phyloP scores from a whole-genome alignment of 23 tunicate species.

The Ascidia mentula region DNA sequence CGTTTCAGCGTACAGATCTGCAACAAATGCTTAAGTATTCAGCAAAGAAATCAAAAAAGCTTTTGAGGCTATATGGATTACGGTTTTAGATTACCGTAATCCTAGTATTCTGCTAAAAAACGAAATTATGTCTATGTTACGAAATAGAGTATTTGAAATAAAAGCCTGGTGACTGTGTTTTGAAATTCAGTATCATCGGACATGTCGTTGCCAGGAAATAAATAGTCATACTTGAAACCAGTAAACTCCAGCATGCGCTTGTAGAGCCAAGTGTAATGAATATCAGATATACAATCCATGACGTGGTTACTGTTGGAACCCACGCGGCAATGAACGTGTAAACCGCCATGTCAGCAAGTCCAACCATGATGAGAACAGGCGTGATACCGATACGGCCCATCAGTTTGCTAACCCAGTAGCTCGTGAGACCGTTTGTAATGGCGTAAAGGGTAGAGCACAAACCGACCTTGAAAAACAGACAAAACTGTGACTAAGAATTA shows the following conservation, averaged over 20 bases:
- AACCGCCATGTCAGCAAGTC: neutral
- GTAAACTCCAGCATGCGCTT: conserved; percentile 7
- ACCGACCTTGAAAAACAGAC: neutral
- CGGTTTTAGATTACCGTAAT: no score
- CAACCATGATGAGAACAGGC: neutral
- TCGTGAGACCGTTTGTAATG: neutral
- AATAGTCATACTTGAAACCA: neutral
- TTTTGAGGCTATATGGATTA: no score
- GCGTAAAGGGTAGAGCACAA: neutral
- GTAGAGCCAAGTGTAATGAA: conserved; percentile 21
- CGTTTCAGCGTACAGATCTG: neutral
- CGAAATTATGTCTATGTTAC: no score
- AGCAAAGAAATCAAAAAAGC: no score
- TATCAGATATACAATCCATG: neutral
- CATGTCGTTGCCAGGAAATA: neutral
- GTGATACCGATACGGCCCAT: neutral
- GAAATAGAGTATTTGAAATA: no score
- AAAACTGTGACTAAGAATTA: no score
- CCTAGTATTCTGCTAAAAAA: no score
- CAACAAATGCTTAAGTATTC: no score
- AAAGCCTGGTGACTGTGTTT: no score
- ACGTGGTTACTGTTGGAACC: conserved; percentile 5
- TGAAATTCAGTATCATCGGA: no score
- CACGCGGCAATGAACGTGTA: conserved; percentile 14
- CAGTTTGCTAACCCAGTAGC: neutral